Evolutionary conservation across 2,113 vertebrate genomes (phyloP).

Genomic region (Empidonax traillii): DNA sequence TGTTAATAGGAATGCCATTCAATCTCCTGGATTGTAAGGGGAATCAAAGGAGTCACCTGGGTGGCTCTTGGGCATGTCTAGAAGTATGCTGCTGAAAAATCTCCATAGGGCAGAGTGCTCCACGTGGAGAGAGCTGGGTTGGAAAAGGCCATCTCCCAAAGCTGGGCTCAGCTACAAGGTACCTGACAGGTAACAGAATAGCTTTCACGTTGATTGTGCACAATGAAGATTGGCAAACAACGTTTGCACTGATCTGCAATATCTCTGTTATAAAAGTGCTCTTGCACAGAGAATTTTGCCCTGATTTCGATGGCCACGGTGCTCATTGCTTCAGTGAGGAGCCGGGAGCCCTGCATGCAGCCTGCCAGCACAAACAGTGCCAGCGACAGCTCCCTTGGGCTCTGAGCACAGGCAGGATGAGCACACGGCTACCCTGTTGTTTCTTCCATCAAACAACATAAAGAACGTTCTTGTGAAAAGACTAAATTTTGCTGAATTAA

Average conservation of each 20-base stretch:
- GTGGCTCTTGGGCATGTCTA: background rate
- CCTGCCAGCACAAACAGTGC: background rate
- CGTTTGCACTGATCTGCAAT: background rate
- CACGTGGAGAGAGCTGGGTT: background rate
- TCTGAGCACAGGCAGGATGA: background rate
- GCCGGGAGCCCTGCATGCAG: background rate
- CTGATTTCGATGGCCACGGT: background rate
- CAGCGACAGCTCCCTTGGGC: background rate
- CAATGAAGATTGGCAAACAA: background rate
- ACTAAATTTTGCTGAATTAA: slow-evolving; percentile 71
- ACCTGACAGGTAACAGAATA: background rate
- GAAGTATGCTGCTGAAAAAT: background rate
- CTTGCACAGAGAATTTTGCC: background rate
- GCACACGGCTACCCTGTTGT: background rate
- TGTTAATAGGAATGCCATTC: background rate
- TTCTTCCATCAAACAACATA: background rate
- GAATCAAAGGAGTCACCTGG: background rate
- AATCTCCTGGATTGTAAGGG: background rate
- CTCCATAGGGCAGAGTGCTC: background rate
- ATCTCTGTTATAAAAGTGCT: background rate
- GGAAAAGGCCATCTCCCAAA: background rate
- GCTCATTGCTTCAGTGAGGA: background rate
- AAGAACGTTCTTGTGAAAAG: background rate
- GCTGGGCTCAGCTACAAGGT: background rate
- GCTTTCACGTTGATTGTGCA: background rate